phyloP scores from a whole-genome alignment of 2,797 vertebrate genomes.

The Enteromius unitaeniatus region DNA sequence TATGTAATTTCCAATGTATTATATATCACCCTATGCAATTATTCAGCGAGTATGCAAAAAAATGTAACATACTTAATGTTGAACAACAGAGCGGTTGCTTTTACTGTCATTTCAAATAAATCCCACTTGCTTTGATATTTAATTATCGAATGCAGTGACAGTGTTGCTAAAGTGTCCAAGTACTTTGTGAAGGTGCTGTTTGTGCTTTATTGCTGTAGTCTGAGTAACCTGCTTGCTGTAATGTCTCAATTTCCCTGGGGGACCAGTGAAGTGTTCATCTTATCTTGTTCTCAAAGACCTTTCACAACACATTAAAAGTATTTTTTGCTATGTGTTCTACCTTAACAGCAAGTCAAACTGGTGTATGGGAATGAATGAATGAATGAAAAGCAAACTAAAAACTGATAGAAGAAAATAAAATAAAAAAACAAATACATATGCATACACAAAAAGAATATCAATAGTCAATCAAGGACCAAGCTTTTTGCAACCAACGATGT shows the following conservation, averaged over 20 bases:
- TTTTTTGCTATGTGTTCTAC: neutral
- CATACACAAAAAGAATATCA: too few species aligned
- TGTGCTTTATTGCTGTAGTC: slow-evolving; percentile 18
- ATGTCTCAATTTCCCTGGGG: slow-evolving; percentile 6
- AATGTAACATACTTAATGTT: neutral
- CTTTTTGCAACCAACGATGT: neutral
- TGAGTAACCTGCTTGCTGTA: neutral
- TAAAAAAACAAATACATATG: too few species aligned
- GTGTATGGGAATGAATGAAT: neutral
- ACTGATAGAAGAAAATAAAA: too few species aligned
- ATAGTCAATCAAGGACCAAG: too few species aligned
- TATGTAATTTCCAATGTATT: neutral
- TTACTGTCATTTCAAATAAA: neutral
- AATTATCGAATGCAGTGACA: neutral
- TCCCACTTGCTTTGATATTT: neutral
- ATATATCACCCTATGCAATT: neutral
- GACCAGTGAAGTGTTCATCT: slow-evolving; percentile 18
- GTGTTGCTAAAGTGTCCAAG: slow-evolving; percentile 1
- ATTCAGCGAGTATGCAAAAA: neutral
- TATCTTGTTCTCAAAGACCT: slow-evolving; percentile 33
- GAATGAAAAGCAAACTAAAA: too few species aligned
- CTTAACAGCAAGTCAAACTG: neutral
- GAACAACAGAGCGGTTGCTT: neutral
- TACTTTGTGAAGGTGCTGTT: slow-evolving; percentile 15
- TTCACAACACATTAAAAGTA: neutral